Evolutionary conservation across 1,140 invertebrate species (phyloP).

Genomic region (Telenomus remus): DNA sequence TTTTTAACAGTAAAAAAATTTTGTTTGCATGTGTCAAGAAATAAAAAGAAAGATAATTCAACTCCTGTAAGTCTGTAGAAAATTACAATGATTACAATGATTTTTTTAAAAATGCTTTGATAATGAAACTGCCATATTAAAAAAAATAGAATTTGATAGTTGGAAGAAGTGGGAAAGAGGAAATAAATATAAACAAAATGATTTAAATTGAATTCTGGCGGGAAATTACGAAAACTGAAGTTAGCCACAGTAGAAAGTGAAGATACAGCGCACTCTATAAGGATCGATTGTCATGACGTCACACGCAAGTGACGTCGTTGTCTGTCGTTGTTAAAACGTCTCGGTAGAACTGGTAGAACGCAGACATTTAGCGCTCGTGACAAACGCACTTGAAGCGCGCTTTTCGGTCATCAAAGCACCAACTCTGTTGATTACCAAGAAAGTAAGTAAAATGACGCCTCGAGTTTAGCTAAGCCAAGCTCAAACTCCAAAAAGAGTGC

Average conservation of each 20-base stretch:
- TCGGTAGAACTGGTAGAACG: slow-evolving; percentile 11
- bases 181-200: background rate
- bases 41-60: no score
- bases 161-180: background rate
- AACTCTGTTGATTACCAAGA: background rate
- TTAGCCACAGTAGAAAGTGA: slow-evolving; percentile 1
- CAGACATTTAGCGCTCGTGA: slow-evolving; percentile 16
- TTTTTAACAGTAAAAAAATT: no score
- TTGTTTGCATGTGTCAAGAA: no score
- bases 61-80: no score
- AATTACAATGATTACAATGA: no score
- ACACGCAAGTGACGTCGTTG: slow-evolving; percentile 34
- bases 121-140: no score
- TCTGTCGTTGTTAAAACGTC: no score
- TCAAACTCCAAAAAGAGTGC: background rate
- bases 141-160: background rate
- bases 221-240: background rate
- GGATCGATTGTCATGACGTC: slow-evolving; percentile 28
- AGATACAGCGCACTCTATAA: background rate
- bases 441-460: slow-evolving; percentile 9
- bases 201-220: slow-evolving; percentile 1
- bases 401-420: background rate
- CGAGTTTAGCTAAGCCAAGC: background rate
- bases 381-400: slow-evolving; percentile 1
- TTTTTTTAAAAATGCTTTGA: no score